phyloP scores from a whole-genome alignment of 2,113 vertebrate species.

The Willisornis vidua region DNA sequence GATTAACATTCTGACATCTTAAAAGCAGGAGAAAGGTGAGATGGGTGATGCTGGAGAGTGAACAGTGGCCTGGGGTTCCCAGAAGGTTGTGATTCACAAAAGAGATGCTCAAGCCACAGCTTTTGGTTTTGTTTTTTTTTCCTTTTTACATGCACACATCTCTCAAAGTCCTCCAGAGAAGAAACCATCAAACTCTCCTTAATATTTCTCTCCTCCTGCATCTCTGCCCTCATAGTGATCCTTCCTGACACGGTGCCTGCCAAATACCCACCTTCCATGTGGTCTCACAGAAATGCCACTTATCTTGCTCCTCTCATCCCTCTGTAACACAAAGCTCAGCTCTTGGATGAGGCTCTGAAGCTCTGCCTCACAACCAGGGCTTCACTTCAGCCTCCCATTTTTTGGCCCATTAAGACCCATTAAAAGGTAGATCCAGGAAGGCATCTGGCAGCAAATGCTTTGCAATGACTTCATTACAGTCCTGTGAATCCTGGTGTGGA shows the following conservation, averaged over 20 bases:
- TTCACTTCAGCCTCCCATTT: background rate
- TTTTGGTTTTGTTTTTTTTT: background rate
- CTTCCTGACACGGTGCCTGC: background rate
- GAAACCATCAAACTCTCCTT: background rate
- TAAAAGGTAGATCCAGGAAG: background rate
- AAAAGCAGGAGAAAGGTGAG: background rate
- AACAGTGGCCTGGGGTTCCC: background rate
- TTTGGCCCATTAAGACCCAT: background rate
- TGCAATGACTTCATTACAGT: background rate
- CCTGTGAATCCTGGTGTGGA: background rate
- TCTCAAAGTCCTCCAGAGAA: background rate
- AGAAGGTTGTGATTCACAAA: background rate
- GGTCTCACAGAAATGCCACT: background rate
- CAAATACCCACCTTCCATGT: fast-evolving
- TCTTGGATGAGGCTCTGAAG: fast-evolving
- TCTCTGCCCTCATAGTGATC: background rate
- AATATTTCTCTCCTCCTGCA: background rate
- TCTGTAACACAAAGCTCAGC: fast-evolving
- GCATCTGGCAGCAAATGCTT: background rate
- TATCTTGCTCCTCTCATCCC: background rate
- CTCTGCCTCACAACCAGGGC: background rate
- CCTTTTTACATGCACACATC: background rate
- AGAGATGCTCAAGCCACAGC: background rate
- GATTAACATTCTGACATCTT: background rate
- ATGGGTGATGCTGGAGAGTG: background rate